A percentile compares a stretch with the other conserved stretches of the same genome.
Evolutionary conservation across 2,113 vertebrate genomes (phyloP).

Genomic region (Forbesichthys agassizii): DNA sequence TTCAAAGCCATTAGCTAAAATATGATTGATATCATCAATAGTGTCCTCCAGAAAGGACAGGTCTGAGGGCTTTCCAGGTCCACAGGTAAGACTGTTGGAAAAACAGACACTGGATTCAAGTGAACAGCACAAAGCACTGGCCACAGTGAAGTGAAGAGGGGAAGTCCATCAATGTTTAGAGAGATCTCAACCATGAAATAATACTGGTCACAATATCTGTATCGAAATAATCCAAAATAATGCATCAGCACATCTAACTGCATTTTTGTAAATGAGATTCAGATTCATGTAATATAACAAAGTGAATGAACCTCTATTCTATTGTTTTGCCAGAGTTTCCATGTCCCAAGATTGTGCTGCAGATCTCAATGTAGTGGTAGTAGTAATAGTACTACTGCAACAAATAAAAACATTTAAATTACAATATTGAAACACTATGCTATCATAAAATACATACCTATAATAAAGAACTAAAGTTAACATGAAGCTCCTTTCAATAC

Average conservation of each 20-base stretch:
- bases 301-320: no score
- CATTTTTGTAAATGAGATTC: neutral
- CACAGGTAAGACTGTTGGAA: neutral
- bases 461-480: no score
- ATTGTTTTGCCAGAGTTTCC: no score
- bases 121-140: neutral
- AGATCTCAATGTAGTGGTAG: no score
- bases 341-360: no score
- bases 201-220: no score
- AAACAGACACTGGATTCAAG: neutral
- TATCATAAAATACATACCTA: no score
- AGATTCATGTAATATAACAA: neutral
- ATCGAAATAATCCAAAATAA: no score
- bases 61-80: neutral
- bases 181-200: neutral
- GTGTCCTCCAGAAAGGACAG: neutral
- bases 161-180: neutral
- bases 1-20: neutral
- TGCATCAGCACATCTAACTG: neutral
- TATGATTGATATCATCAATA: neutral
- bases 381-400: no score
- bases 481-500: no score
- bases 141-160: neutral
- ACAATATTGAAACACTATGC: no score
- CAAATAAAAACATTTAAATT: no score